Base-by-base conservation (phyloP, 2,888 invertebrate genomes). In the Nemotelus nigrinus region DNA sequence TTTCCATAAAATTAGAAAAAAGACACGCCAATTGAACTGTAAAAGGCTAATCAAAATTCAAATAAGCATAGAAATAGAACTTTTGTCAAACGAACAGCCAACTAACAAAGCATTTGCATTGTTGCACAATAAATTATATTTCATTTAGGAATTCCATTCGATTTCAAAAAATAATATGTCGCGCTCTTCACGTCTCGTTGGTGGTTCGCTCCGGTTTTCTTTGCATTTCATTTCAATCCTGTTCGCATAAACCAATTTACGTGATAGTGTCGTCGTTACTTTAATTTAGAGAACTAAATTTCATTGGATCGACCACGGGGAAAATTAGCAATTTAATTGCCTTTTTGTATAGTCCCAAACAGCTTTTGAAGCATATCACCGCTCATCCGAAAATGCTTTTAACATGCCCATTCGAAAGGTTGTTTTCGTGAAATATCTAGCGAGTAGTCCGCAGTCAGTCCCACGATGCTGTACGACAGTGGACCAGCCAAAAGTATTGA, bases 271-370 rank as follows among this genome's bases (percentile, higher is more conserved):
- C 25, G 25, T 25, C 25, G 25, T 25, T 25, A 25, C 25, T 25
- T 25, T 25, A 25, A 25, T 25, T 25, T 25, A 25, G 25, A 25
- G 25, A 25, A 25, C 44, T 44, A 10, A 58, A 45, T 58, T 72
- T 72, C 50, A 58, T 58, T 72, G 58, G 58, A 72, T 25, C 25
- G 67, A 48, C 67, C 39, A 70, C 8, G 55, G 70, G 41, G 55
- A 60, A 70, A 74, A 74, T 60, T 74, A 74, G 63, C 74, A 74
- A 74, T 74, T 60, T 74, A 74, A 74, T 74, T 74, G 60, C 58
- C 60, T 74, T 74, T 44, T 47, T 1, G 25, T 25, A n/a, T 63
- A 43, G 53, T 70, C 55, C 45, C 43, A 41, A 55, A 74, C 48
- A 39, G 60, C 47, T 10, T 60, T 74, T 60, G 58, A 74, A 60